Conservation (phyloP, 2,888 invertebrate species). For the Ischnus inquisitorius region DNA sequence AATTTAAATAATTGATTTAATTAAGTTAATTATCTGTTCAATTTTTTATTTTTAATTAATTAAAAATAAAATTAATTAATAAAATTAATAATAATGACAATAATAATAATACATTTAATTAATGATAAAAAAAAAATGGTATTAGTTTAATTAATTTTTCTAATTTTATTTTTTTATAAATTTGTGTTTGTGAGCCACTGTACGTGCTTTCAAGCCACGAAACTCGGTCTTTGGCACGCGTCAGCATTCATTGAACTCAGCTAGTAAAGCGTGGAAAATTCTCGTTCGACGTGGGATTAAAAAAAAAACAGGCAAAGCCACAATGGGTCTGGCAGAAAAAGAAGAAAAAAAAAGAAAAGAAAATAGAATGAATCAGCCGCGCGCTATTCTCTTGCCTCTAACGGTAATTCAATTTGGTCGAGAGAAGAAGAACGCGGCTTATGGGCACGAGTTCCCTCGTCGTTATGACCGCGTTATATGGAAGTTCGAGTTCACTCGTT, state of each 20-base stretch:
- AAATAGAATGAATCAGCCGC: not conserved
- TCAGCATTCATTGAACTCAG: conserved; percentile 34
- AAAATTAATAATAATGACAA: too few relatives aligned
- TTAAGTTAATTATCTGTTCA: too few relatives aligned
- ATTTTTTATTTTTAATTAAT: too few relatives aligned
- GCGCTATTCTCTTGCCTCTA: conserved; percentile 29
- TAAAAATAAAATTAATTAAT: too few relatives aligned
- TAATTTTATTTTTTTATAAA: too few relatives aligned
- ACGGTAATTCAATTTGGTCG: conserved; percentile 57
- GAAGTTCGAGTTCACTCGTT: conserved; percentile 22
- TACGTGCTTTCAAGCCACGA: not conserved
- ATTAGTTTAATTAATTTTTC: too few relatives aligned
- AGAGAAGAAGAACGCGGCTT: conserved; percentile 38
- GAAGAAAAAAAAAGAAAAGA: conserved; percentile 20
- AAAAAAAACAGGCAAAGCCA: conserved; percentile 14
- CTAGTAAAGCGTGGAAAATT: conserved; percentile 33
- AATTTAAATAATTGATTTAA: too few relatives aligned
- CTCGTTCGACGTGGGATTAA: conserved; percentile 2
- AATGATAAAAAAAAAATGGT: too few relatives aligned
- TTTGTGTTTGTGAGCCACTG: not conserved
- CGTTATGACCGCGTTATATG: conserved; percentile 2
- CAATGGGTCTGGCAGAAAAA: conserved; percentile 37
- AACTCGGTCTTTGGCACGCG: conserved; percentile 43
- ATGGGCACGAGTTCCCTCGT: conserved; percentile 7
- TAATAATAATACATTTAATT: too few relatives aligned